Percentiles rank a stretch among this genome's conserved stretches.
Conservation (phyloP, 2,113 vertebrate species). For the Orthonyx spaldingii region DNA sequence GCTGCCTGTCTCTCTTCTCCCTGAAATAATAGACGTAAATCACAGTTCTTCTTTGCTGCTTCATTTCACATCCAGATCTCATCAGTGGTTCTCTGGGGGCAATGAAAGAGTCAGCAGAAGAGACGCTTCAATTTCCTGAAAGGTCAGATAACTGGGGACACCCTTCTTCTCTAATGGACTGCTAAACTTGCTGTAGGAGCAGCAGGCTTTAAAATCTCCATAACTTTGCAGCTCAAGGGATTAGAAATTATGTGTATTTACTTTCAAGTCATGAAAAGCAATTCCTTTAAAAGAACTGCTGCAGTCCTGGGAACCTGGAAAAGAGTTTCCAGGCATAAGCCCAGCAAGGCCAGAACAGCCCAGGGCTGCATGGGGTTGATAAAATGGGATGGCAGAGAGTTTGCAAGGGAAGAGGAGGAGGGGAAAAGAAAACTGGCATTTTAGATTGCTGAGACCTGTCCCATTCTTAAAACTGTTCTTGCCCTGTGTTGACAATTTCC, state of each 20-base stretch:
- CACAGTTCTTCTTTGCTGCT: neutral
- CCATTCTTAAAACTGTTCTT: conserved; percentile 22
- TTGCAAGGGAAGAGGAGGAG: neutral
- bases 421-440: neutral
- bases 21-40: neutral
- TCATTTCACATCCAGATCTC: neutral
- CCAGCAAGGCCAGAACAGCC: neutral
- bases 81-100: conserved; percentile 19
- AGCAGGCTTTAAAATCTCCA: conserved; percentile 15
- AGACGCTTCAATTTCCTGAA: conserved; percentile 52
- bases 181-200: conserved; percentile 1
- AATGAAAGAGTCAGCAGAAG: conserved; percentile 14
- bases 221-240: conserved; percentile 39
- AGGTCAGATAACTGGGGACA: conserved; percentile 34
- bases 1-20: neutral
- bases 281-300: neutral
- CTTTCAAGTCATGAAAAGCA: conserved; percentile 44
- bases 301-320: conserved; percentile 51
- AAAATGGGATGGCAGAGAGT: neutral
- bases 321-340: neutral
- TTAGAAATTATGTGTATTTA: conserved; percentile 44
- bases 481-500: conserved; percentile 24
- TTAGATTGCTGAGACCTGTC: neutral
- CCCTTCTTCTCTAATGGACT: conserved; percentile 17
- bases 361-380: neutral